These are phyloP conservation scores for Orthosia gracilis DNA, from an alignment of 2,888 invertebrate species.

Conservation along the genomic window DNA sequence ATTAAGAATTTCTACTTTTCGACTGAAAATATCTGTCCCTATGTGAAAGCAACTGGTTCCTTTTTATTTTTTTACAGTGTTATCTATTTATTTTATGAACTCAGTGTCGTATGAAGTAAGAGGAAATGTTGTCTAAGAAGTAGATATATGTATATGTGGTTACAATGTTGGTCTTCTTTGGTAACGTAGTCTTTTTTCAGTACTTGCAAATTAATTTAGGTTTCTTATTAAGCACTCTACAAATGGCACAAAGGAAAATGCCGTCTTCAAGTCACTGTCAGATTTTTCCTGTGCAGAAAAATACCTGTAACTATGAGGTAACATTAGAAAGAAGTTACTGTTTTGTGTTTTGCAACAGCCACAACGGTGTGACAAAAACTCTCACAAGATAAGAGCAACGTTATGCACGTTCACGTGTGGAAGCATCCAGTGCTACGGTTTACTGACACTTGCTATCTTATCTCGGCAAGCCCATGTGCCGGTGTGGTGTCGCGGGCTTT, in stretches of 20 bases:
- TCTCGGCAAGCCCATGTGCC: constrained; percentile 24
- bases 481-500: background rate
- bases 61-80: too few species aligned
- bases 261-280: background rate
- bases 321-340: background rate
- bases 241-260: constrained; percentile 2
- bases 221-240: background rate
- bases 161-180: too few species aligned
- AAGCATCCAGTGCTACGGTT: constrained; percentile 26
- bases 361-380: constrained; percentile 12
- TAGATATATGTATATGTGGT: too few species aligned
- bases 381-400: constrained; percentile 16
- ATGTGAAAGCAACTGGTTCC: too few species aligned
- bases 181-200: too few species aligned
- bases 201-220: background rate
- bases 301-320: background rate
- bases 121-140: too few species aligned
- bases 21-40: too few species aligned
- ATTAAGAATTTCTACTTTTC: too few species aligned
- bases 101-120: too few species aligned
- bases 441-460: constrained; percentile 55
- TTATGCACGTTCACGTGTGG: constrained; percentile 32
- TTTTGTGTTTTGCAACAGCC: constrained; percentile 18
- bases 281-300: background rate
- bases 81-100: too few species aligned